Percentiles rank a stretch among this genome's conserved stretches.
These are phyloP conservation scores for Oryzias sinensis DNA, from an alignment of 2,797 vertebrate species.

Conservation along the genomic window DNA sequence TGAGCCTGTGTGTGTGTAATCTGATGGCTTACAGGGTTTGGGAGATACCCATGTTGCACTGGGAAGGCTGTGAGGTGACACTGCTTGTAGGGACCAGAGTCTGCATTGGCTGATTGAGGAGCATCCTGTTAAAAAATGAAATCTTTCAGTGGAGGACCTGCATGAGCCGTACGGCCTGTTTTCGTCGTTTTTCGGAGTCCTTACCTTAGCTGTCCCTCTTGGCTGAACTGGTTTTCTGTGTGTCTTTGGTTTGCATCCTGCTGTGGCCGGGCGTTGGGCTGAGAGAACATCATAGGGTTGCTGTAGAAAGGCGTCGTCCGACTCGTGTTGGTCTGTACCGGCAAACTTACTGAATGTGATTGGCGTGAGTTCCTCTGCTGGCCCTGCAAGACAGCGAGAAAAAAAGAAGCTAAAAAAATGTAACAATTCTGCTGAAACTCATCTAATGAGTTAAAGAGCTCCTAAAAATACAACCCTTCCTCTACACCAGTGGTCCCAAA, in stretches of 20 bases:
- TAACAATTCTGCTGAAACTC: neutral
- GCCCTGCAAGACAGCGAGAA: constrained; percentile 16
- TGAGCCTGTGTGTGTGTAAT: no score
- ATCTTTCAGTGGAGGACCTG: constrained; percentile 10
- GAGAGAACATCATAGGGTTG: constrained; percentile 83
- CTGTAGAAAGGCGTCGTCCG: constrained; percentile 82
- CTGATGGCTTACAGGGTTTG: constrained; percentile 74
- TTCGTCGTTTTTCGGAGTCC: neutral
- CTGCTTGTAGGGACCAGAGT: constrained; percentile 73
- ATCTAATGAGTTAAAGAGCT: no score
- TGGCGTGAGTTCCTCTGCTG: constrained; percentile 66
- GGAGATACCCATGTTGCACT: constrained; percentile 77
- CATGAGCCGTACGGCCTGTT: no score
- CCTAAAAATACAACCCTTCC: no score
- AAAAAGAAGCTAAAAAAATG: neutral
- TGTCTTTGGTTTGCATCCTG: constrained; percentile 79
- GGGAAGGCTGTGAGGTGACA: constrained; percentile 71
- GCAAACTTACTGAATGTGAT: constrained; percentile 68
- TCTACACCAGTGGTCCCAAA: no score
- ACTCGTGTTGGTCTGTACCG: constrained; percentile 75
- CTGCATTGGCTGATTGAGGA: constrained; percentile 81
- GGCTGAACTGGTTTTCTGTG: constrained; percentile 65
- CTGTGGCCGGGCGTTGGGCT: constrained; percentile 67
- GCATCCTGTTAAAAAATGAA: constrained; percentile 69
- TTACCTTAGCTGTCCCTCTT: constrained; percentile 83